A percentile compares a stretch with the other conserved stretches of the same genome.
These are phyloP conservation scores for Prunella strophiata DNA, from an alignment of 2,797 vertebrate genomes.

Conservation along the genomic window DNA sequence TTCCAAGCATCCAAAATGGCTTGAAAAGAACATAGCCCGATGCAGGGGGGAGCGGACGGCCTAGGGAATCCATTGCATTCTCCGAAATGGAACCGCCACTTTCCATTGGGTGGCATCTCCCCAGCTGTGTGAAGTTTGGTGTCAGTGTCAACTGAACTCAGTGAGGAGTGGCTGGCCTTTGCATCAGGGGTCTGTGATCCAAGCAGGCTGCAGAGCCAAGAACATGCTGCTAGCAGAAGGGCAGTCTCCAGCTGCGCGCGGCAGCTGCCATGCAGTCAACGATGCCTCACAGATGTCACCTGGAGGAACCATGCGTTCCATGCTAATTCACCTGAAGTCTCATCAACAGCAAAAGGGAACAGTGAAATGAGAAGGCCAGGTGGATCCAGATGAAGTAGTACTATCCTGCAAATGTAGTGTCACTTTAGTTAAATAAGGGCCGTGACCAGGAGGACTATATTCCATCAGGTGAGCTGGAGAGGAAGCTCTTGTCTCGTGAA, in stretches of 20 bases:
- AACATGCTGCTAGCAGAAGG: slow-evolving; percentile 69
- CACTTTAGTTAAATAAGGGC: slow-evolving; percentile 41
- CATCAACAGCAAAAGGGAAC: background rate
- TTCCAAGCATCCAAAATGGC: slow-evolving; percentile 64
- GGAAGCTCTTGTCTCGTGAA: slow-evolving; percentile 40
- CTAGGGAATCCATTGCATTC: slow-evolving; percentile 50
- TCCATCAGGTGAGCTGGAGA: slow-evolving; percentile 12
- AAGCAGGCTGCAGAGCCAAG: slow-evolving; percentile 65
- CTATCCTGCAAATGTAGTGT: slow-evolving; percentile 37
- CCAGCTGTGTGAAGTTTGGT: slow-evolving; percentile 22
- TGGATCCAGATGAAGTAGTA: background rate
- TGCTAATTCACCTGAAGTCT: slow-evolving; percentile 38
- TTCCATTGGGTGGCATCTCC: slow-evolving; percentile 18
- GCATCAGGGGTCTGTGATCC: slow-evolving; percentile 69
- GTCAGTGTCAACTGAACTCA: slow-evolving; percentile 42
- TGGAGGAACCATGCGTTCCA: slow-evolving; percentile 43
- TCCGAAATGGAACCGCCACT: slow-evolving; percentile 45
- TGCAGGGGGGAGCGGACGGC: slow-evolving; percentile 44
- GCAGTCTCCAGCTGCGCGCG: slow-evolving; percentile 58
- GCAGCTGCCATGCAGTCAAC: slow-evolving; percentile 65
- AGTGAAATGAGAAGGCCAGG: slow-evolving; percentile 30
- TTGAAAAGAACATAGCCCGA: slow-evolving; percentile 56
- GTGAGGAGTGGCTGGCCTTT: slow-evolving; percentile 68
- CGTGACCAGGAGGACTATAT: slow-evolving; percentile 3
- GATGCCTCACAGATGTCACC: slow-evolving; percentile 35